phyloP scores from a whole-genome alignment of 1,140 invertebrate genomes.

The Drosophila guanche region DNA sequence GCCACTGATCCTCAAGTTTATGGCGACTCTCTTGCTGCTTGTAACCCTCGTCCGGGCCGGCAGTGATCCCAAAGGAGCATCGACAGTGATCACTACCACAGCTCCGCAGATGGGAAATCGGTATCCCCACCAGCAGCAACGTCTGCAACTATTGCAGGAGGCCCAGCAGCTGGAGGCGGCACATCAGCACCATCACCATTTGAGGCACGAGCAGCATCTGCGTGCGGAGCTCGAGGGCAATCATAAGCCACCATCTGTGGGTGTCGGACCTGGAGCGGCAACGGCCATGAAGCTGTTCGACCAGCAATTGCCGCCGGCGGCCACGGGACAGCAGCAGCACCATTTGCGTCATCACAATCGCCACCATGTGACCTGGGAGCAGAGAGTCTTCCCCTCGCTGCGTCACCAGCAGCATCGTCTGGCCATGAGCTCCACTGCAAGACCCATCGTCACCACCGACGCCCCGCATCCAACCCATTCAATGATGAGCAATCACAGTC shows the following conservation, averaged over 20 bases:
- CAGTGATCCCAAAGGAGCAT: slow-evolving; percentile 19
- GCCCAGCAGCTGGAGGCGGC: slow-evolving; percentile 48
- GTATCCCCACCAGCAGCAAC: slow-evolving; percentile 42
- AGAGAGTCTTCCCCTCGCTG: slow-evolving; percentile 56
- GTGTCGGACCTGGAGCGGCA: slow-evolving; percentile 11
- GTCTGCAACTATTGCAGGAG: slow-evolving; percentile 63
- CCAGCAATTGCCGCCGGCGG: slow-evolving; percentile 11
- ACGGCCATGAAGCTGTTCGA: slow-evolving; percentile 8
- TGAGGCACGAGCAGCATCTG: slow-evolving; percentile 70
- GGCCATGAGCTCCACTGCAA: slow-evolving; percentile 10
- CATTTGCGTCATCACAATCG: slow-evolving; percentile 72
- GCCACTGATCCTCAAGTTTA: slow-evolving; percentile 7
- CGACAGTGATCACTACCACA: slow-evolving; percentile 31
- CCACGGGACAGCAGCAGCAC: slow-evolving; percentile 55
- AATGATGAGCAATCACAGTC: slow-evolving; percentile 17
- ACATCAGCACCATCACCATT: slow-evolving; percentile 56
- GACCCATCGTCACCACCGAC: slow-evolving; percentile 21
- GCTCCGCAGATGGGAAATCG: slow-evolving; percentile 18
- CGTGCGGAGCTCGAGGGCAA: slow-evolving; percentile 57
- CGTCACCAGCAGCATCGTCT: slow-evolving; percentile 50
- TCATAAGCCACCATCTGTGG: slow-evolving; percentile 24
- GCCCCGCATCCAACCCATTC: slow-evolving; percentile 33
- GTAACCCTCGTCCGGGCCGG: slow-evolving; percentile 23
- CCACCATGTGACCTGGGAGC: slow-evolving; percentile 66
- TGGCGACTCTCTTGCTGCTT: slow-evolving; percentile 27